A percentile compares a stretch with the other conserved stretches of the same genome.
phyloP scores from a whole-genome alignment of 35 echinoderm and acorn worm genomes.

The Heliocidaris tuberculata region DNA sequence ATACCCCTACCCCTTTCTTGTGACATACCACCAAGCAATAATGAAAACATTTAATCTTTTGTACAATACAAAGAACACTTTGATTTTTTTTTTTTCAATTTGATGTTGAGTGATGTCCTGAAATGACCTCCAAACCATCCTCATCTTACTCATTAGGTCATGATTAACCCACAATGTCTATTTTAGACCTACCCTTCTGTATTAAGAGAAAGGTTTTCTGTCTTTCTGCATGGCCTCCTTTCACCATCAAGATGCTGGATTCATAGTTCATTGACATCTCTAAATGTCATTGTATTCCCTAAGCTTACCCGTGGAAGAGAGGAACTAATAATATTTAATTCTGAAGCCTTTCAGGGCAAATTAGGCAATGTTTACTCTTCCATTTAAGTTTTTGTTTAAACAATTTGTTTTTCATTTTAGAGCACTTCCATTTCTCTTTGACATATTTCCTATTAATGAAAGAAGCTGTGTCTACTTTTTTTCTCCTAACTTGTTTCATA shows the following conservation, averaged over 20 bases:
- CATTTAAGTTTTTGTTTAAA: background rate
- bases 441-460: too few species aligned
- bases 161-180: conserved; percentile 2
- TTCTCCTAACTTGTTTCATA: too few species aligned
- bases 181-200: background rate
- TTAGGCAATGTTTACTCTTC: background rate
- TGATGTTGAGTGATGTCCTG: background rate
- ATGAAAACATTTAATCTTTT: background rate
- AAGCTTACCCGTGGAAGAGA: background rate
- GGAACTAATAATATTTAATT: background rate
- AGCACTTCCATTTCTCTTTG: too few species aligned
- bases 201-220: background rate
- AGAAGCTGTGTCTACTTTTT: too few species aligned
- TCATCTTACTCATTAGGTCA: conserved; percentile 1
- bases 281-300: background rate
- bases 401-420: too few species aligned
- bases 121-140: background rate
- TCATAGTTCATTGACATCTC: conserved; percentile 3
- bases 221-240: conserved; percentile 7
- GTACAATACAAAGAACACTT: background rate
- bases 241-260: background rate
- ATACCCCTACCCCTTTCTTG: too few species aligned
- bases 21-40: background rate
- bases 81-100: background rate
- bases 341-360: background rate